A percentile compares a stretch with the other conserved stretches of the same genome.
Evolutionary conservation across 2,888 invertebrate genomes (phyloP).

Genomic region (Spodoptera exigua): DNA sequence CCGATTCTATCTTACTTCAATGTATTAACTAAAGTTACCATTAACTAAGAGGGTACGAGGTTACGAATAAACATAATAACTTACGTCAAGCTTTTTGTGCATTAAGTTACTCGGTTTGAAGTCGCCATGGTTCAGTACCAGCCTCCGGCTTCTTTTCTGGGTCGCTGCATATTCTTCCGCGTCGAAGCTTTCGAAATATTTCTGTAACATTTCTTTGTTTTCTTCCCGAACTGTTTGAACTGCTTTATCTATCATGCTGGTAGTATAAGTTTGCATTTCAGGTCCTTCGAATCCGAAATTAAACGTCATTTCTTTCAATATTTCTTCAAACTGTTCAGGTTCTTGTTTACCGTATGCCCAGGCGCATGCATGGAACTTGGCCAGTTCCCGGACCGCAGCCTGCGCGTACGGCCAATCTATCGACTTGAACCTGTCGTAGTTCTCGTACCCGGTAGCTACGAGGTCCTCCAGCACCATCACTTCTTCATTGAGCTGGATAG

Average conservation of each 20-base stretch:
- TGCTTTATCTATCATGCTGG: constrained; percentile 35
- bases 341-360: constrained; percentile 63
- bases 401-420: constrained; percentile 75
- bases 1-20: no score
- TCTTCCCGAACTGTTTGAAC: constrained; percentile 56
- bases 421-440: constrained; percentile 68
- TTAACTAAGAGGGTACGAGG: no score
- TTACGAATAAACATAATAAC: constrained; percentile 18
- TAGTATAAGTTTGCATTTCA: constrained; percentile 18
- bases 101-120: constrained; percentile 71
- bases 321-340: constrained; percentile 68
- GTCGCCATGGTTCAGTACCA: constrained; percentile 72
- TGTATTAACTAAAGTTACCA: no score
- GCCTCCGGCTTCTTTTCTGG: constrained; percentile 42
- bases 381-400: constrained; percentile 68
- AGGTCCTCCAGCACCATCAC: constrained; percentile 76
- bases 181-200: constrained; percentile 45
- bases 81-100: constrained; percentile 48
- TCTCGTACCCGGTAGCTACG: constrained; percentile 63
- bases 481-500: constrained; percentile 61
- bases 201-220: constrained; percentile 56
- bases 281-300: constrained; percentile 22
- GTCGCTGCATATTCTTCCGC: constrained; percentile 39
- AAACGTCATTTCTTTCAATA: constrained; percentile 51
- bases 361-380: constrained; percentile 80